Conservation (phyloP, 1,140 invertebrate genomes). For the Drosophila athabasca region DNA sequence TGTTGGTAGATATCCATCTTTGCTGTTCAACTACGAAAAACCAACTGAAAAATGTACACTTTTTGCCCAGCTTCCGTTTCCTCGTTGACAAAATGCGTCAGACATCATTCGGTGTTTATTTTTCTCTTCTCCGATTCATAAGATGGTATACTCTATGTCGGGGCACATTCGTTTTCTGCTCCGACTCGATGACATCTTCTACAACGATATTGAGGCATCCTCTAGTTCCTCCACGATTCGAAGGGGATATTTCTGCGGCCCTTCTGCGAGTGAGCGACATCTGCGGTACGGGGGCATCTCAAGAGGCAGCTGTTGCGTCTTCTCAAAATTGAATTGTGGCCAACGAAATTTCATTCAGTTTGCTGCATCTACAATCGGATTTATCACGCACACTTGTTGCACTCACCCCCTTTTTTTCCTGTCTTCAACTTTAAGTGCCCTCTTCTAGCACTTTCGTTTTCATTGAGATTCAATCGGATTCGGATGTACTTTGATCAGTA, state of each 20-base stretch:
- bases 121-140: not conserved
- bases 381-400: constrained; percentile 46
- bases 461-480: constrained; percentile 2
- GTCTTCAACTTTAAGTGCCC: not conserved
- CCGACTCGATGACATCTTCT: too few species aligned
- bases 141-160: not conserved
- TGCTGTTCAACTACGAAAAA: not conserved
- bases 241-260: too few species aligned
- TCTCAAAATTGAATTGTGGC: constrained; percentile 34
- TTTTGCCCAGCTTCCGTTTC: not conserved
- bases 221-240: too few species aligned
- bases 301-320: constrained; percentile 16
- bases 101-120: too few species aligned
- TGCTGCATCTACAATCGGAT: not conserved
- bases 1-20: constrained; percentile 28
- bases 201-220: too few species aligned
- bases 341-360: constrained; percentile 27
- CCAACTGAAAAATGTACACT: constrained; percentile 6
- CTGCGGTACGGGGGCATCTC: too few species aligned
- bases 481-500: constrained; percentile 36
- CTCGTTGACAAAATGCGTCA: constrained; percentile 10
- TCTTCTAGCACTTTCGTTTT: not conserved
- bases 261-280: not conserved
- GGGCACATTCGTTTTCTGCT: not conserved
- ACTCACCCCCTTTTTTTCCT: constrained; percentile 20